Conservation (phyloP, 1,140 invertebrate species). For the Oncopodura yosiiana region DNA sequence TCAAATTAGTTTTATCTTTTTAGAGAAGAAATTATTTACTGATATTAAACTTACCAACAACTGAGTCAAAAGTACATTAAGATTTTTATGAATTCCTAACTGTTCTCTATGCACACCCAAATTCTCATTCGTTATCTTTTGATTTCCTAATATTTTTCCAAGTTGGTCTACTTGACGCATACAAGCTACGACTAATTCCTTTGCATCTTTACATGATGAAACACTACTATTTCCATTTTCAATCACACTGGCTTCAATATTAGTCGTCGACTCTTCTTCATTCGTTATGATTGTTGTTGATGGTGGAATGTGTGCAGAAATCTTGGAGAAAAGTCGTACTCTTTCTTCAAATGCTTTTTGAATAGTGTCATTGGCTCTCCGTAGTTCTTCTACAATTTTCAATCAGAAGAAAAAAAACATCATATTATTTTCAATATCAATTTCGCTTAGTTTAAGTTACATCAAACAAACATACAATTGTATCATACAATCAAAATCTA, state of each 20-base stretch:
- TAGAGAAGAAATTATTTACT: neutral
- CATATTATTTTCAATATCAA: too few species aligned
- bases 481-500: too few species aligned
- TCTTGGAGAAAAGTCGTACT: constrained; percentile 60
- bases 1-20: too few species aligned
- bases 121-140: constrained; percentile 26
- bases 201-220: constrained; percentile 49
- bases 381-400: constrained; percentile 56
- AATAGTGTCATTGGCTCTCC: constrained; percentile 60
- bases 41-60: constrained; percentile 27
- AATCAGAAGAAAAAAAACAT: too few species aligned
- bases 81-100: constrained; percentile 33
- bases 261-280: constrained; percentile 53
- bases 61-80: constrained; percentile 34
- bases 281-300: neutral
- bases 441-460: too few species aligned
- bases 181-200: constrained; percentile 59
- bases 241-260: constrained; percentile 47
- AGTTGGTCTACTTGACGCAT: constrained; percentile 49
- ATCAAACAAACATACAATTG: too few species aligned
- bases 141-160: constrained; percentile 13
- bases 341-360: constrained; percentile 61
- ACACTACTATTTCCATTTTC: constrained; percentile 38
- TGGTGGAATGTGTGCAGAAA: constrained; percentile 59
- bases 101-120: constrained; percentile 19